Conservation (phyloP, 2,888 invertebrate species). For the Drosophila meridionalis region DNA sequence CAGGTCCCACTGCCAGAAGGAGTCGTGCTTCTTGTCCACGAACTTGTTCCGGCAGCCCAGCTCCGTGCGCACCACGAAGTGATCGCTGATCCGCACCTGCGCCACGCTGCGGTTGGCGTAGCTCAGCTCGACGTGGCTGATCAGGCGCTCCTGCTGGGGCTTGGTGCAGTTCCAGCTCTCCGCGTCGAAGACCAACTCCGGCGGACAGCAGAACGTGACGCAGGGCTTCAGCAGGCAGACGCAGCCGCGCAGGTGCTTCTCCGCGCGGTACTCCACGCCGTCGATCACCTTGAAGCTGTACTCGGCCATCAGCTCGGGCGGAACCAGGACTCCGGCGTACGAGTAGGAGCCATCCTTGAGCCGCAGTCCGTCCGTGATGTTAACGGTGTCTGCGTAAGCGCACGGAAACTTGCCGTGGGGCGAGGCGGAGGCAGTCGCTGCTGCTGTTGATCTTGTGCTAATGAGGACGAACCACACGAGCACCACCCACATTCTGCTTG, state of each 20-base stretch:
- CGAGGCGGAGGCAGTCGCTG: not conserved
- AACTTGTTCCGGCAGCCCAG: constrained; percentile 74
- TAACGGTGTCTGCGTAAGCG: constrained; percentile 76
- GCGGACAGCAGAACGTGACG: constrained; percentile 83
- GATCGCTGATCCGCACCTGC: constrained; percentile 60
- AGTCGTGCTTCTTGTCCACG: constrained; percentile 67
- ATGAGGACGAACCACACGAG: constrained; percentile 28
- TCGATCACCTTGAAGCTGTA: constrained; percentile 79
- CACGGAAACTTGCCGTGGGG: constrained; percentile 65
- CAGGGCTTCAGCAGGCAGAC: constrained; percentile 81
- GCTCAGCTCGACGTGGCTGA: constrained; percentile 73
- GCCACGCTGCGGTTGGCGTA: constrained; percentile 41
- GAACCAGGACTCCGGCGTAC: constrained; percentile 76
- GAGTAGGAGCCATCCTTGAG: constrained; percentile 81
- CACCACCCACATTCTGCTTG: constrained; percentile 38
- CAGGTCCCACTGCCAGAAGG: constrained; percentile 79
- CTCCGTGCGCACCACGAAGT: constrained; percentile 75
- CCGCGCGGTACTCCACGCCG: constrained; percentile 65
- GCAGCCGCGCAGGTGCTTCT: constrained; percentile 80
- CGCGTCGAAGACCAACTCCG: constrained; percentile 62
- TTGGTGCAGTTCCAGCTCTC: constrained; percentile 60
- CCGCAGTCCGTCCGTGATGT: constrained; percentile 78
- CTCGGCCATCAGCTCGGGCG: constrained; percentile 66
- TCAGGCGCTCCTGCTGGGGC: constrained; percentile 46
- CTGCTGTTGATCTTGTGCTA: constrained; percentile 8